Conservation (phyloP, 1,140 invertebrate genomes). For the Drosophila pectinifera region DNA sequence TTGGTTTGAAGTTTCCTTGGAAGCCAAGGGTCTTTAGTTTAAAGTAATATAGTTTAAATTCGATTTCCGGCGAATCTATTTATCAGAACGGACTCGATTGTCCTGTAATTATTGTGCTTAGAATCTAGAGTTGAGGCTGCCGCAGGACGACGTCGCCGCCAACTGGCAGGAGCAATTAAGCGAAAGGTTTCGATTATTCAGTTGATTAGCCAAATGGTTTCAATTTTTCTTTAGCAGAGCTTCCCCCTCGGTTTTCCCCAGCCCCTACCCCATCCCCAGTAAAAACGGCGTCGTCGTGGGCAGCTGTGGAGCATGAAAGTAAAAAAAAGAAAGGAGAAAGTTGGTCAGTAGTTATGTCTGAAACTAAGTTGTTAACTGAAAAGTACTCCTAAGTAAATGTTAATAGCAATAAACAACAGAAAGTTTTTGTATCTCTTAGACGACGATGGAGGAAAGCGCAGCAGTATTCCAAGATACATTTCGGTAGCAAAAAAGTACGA, state of each 20-base stretch:
- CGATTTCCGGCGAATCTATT: constrained; percentile 6
- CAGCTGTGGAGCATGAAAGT: constrained; percentile 6
- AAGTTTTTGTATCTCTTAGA: constrained; percentile 73
- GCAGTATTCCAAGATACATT: constrained; percentile 42
- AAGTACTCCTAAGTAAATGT: constrained; percentile 73
- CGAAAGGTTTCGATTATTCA: constrained; percentile 51
- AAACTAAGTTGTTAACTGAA: constrained; percentile 81
- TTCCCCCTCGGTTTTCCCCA: constrained; percentile 12
- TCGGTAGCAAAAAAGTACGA: constrained; percentile 40
- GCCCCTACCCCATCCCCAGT: neutral
- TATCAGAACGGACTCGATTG: constrained; percentile 26
- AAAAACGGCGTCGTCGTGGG: constrained; percentile 21
- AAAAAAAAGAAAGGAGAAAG: constrained; percentile 42
- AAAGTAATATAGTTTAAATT: neutral
- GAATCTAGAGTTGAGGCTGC: constrained; percentile 21
- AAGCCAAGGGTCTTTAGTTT: constrained; percentile 5
- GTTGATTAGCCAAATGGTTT: constrained; percentile 52
- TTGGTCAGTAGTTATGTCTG: constrained; percentile 74
- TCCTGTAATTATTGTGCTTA: constrained; percentile 45
- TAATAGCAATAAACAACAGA: constrained; percentile 46
- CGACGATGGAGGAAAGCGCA: constrained; percentile 20
- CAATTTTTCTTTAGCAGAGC: constrained; percentile 36
- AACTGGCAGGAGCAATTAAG: constrained; percentile 26
- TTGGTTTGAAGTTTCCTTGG: neutral
- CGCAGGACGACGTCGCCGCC: constrained; percentile 37